These are phyloP conservation scores for Narcine bancroftii DNA, from an alignment of 2,113 vertebrate genomes.

Conservation along the genomic window DNA sequence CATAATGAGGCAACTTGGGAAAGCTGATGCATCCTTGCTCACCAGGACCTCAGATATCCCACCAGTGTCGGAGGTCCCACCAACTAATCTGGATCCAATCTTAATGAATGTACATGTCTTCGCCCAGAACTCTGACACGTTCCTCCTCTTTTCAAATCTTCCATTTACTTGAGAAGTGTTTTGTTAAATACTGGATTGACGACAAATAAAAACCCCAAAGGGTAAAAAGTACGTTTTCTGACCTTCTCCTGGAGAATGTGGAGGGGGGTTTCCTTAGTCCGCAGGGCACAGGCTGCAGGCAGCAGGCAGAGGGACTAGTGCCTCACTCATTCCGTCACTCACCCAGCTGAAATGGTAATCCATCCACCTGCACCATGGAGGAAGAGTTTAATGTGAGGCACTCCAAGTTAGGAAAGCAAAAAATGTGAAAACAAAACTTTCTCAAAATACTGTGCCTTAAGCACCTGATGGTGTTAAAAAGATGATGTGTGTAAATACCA, in stretches of 20 bases:
- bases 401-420: background rate
- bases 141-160: background rate
- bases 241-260: background rate
- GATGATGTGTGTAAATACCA: background rate
- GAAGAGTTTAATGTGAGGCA: background rate
- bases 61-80: no score
- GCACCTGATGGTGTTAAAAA: no score
- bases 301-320: background rate
- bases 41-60: no score
- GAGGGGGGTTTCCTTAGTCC: background rate
- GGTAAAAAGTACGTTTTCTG: no score
- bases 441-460: background rate
- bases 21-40: no score
- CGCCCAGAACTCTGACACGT: background rate
- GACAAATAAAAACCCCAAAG: no score
- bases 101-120: no score
- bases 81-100: no score
- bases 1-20: no score
- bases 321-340: background rate
- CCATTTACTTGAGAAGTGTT: background rate
- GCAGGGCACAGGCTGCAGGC: background rate
- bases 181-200: no score
- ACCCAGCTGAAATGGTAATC: background rate
- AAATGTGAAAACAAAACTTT: background rate
- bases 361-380: background rate